Percentiles rank a stretch among this genome's conserved stretches.
phyloP scores from a whole-genome alignment of 2,113 vertebrate species.

The Hydrolagus affinis region DNA sequence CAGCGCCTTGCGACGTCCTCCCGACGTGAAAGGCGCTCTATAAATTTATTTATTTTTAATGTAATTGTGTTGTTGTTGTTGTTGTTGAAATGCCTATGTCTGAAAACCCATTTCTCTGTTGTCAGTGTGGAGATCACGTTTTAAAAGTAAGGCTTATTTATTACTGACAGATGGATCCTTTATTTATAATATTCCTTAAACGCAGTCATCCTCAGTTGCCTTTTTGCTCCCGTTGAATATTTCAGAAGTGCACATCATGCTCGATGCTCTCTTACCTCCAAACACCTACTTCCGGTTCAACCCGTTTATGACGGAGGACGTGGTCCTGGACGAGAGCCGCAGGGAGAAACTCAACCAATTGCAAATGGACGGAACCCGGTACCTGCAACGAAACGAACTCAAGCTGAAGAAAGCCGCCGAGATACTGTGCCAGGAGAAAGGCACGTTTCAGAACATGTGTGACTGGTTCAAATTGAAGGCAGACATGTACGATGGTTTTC shows the following conservation, averaged over 20 bases:
- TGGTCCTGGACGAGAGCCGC: conserved; percentile 81
- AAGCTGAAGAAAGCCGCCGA: conserved; percentile 75
- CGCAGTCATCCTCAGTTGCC: too few relatives aligned
- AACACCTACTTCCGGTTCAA: conserved; percentile 92
- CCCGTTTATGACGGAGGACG: conserved; percentile 80
- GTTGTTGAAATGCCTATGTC: too few relatives aligned
- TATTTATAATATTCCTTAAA: not conserved
- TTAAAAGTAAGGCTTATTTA: not conserved
- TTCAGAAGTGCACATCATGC: conserved; percentile 87
- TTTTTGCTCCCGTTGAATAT: conserved; percentile 10
- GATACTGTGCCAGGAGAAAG: conserved; percentile 74
- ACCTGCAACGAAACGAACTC: conserved; percentile 82
- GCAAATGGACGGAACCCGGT: conserved; percentile 68
- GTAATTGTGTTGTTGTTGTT: too few relatives aligned
- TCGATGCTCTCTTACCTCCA: conserved; percentile 76
- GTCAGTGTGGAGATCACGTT: not conserved
- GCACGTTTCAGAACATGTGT: conserved; percentile 62
- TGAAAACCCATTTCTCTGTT: not conserved
- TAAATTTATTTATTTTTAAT: too few relatives aligned
- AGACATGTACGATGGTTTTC: conserved; percentile 72
- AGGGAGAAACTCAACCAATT: conserved; percentile 80
- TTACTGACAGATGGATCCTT: not conserved
- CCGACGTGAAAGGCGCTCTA: too few relatives aligned
- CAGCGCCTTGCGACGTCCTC: too few relatives aligned
- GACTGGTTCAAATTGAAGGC: conserved; percentile 74